A percentile compares a stretch with the other conserved stretches of the same genome.
These are phyloP conservation scores for Eupithecia centaureata DNA, from an alignment of 2,888 invertebrate species.

Conservation along the genomic window DNA sequence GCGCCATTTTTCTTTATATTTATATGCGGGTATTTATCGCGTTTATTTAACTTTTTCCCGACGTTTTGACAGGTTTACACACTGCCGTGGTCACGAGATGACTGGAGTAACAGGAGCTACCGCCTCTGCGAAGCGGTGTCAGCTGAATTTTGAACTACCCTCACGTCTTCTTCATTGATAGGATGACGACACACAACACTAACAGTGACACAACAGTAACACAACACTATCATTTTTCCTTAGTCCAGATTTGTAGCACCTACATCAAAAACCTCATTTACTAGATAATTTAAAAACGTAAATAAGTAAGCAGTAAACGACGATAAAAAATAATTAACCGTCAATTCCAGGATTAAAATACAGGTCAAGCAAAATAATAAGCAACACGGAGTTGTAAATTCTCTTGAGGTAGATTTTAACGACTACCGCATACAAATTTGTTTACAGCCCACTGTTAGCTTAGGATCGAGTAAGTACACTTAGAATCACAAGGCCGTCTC, in stretches of 20 bases:
- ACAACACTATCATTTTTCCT: too few species aligned
- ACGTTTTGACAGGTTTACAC: too few species aligned
- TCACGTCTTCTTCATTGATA: too few species aligned
- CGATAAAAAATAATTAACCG: neutral
- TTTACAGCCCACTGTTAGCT: constrained; percentile 39
- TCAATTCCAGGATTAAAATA: constrained; percentile 5
- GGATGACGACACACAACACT: too few species aligned
- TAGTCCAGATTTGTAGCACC: neutral
- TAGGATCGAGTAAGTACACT: constrained; percentile 37
- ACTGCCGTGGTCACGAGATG: too few species aligned
- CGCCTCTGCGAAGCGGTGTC: too few species aligned
- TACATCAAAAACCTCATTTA: neutral
- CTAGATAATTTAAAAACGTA: neutral
- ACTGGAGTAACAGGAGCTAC: too few species aligned
- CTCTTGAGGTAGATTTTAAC: constrained; percentile 36
- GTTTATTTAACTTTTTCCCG: too few species aligned
- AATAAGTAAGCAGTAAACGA: neutral
- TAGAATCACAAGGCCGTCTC: constrained; percentile 29
- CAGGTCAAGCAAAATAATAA: constrained; percentile 17
- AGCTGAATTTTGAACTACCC: too few species aligned
- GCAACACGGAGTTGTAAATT: constrained; percentile 35
- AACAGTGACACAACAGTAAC: too few species aligned
- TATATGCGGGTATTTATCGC: too few species aligned
- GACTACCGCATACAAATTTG: constrained; percentile 42
- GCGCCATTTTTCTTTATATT: neutral